A percentile compares a stretch with the other conserved stretches of the same genome.
Conservation (phyloP, 2,113 vertebrate genomes). For the Pampusana beccarii region DNA sequence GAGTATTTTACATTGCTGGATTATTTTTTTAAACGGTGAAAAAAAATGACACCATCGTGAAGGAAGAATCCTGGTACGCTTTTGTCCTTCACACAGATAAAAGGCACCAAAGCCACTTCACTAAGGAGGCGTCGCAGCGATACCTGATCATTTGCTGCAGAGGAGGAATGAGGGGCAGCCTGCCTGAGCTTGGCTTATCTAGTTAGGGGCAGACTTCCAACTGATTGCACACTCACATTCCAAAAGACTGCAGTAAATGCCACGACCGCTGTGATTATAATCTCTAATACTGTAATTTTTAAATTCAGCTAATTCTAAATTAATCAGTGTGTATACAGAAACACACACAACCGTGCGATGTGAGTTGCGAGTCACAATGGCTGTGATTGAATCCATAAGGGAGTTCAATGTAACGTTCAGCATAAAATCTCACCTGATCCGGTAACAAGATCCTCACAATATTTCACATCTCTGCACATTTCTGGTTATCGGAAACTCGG, state of each 20-base stretch:
- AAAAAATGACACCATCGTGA: slow-evolving; percentile 23
- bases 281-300: background rate
- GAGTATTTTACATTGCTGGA: background rate
- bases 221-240: background rate
- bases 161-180: background rate
- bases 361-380: background rate
- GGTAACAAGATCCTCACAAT: background rate
- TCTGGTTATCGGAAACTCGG: background rate
- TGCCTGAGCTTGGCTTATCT: slow-evolving; percentile 20
- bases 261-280: background rate
- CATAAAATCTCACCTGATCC: background rate
- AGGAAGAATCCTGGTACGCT: background rate
- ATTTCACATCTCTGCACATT: background rate
- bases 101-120: slow-evolving; percentile 53
- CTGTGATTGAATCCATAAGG: background rate
- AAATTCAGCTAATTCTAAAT: background rate
- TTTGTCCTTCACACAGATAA: slow-evolving; percentile 62
- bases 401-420: background rate
- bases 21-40: background rate
- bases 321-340: background rate
- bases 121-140: slow-evolving; percentile 53
- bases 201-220: slow-evolving; percentile 29
- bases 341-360: background rate
- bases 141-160: slow-evolving; percentile 42
- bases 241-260: background rate